Conservation (phyloP, 1,140 invertebrate species). For the Episyrphus balteatus region DNA sequence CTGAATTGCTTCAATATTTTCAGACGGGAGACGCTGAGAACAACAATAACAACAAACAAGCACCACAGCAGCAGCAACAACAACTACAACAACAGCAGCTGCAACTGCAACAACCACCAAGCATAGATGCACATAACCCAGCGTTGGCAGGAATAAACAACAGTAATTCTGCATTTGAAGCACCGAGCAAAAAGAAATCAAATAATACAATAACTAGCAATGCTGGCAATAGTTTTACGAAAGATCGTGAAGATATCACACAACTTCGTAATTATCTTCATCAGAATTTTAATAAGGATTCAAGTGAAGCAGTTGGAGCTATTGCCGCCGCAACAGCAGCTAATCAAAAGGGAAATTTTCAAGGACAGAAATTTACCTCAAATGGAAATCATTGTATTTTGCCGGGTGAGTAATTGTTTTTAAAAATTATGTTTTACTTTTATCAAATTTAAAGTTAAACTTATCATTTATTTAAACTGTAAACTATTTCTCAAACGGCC, state of each 20-base stretch:
- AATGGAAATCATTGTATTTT: background rate
- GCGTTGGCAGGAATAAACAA: background rate
- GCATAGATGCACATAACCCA: background rate
- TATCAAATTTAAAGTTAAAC: too few relatives aligned
- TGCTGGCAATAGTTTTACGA: background rate
- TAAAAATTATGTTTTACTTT: too few relatives aligned
- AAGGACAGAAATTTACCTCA: background rate
- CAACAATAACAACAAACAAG: conserved; percentile 11
- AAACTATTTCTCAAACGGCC: too few relatives aligned
- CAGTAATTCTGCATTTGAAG: background rate
- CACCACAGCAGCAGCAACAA: conserved; percentile 1
- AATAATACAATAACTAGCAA: background rate
- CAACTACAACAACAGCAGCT: conserved; percentile 1
- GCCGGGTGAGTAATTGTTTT: too few relatives aligned
- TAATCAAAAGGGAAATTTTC: background rate
- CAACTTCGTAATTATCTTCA: conserved; percentile 6
- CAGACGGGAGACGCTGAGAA: conserved; percentile 44
- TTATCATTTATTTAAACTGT: too few relatives aligned
- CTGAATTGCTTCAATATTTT: conserved; percentile 68
- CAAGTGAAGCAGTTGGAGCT: background rate
- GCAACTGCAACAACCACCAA: conserved; percentile 9
- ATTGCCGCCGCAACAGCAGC: background rate
- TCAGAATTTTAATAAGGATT: conserved; percentile 2
- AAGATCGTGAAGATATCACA: background rate
- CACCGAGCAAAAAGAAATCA: background rate